phyloP scores from a whole-genome alignment of 37 sponge, comb jelly and placozoan species.

The Agelas oroides region DNA sequence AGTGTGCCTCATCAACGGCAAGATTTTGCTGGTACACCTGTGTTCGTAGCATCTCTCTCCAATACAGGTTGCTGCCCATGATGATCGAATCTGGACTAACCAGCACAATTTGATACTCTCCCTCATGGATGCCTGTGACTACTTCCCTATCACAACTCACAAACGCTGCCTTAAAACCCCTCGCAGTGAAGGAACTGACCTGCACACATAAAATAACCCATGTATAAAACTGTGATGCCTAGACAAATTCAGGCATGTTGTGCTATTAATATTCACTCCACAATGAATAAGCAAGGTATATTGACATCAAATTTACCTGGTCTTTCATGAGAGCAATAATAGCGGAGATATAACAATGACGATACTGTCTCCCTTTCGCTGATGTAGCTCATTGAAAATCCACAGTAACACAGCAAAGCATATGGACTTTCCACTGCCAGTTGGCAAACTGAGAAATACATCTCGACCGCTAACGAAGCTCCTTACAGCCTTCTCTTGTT shows the following conservation, averaged over 20 bases:
- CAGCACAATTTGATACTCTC: conserved; percentile 31
- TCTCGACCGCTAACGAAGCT: conserved; percentile 16
- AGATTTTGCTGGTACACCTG: no score
- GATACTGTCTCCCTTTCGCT: conserved; percentile 1
- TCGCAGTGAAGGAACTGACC: no score
- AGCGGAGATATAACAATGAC: conserved; percentile 47
- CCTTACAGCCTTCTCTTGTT: conserved; percentile 6
- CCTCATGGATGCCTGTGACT: not conserved
- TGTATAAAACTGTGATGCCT: no score
- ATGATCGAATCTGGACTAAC: conserved; percentile 39
- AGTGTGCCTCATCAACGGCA: no score
- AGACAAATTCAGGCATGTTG: no score
- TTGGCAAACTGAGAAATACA: conserved; percentile 36
- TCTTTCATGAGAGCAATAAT: conserved; percentile 41
- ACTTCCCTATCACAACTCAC: not conserved
- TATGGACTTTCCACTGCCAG: conserved; percentile 34
- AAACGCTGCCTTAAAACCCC: no score
- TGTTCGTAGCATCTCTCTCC: no score
- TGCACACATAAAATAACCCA: no score
- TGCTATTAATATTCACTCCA: no score
- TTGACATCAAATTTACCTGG: conserved; percentile 19
- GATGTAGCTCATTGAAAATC: not conserved
- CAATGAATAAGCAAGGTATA: no score
- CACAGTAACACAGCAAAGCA: conserved; percentile 25
- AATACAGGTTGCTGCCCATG: no score